phyloP scores from a whole-genome alignment of 2,888 invertebrate species.

The Meta bourneti region DNA sequence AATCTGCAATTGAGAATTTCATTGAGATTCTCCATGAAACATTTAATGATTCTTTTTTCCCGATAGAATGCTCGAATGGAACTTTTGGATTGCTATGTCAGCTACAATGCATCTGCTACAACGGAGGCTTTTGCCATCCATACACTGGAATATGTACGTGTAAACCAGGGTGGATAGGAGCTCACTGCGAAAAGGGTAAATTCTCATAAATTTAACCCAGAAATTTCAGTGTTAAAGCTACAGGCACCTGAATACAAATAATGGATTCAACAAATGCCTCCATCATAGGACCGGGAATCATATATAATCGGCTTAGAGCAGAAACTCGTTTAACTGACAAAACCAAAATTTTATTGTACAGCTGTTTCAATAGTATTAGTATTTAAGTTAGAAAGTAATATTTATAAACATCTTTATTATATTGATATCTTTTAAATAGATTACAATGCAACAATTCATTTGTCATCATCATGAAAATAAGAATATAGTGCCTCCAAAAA shows the following conservation, averaged over 20 bases:
- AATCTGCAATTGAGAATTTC: not conserved
- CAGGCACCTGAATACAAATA: not conserved
- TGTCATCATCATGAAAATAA: no score
- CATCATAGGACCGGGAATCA: not conserved
- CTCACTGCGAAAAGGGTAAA: slow-evolving; percentile 26
- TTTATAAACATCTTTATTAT: no score
- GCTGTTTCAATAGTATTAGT: no score
- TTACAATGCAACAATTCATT: no score
- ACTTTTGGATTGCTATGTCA: slow-evolving; percentile 84
- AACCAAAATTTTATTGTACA: no score
- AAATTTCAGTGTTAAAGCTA: not conserved
- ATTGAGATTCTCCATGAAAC: no score
- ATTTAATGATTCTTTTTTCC: not conserved
- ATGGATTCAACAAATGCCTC: not conserved
- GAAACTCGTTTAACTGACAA: not conserved
- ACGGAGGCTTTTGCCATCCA: slow-evolving; percentile 90
- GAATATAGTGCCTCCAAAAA: no score
- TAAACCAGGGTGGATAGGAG: slow-evolving; percentile 85
- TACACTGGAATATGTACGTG: slow-evolving; percentile 83
- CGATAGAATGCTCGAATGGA: slow-evolving; percentile 78
- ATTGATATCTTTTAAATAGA: no score
- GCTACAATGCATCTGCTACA: slow-evolving; percentile 92
- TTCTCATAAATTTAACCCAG: not conserved
- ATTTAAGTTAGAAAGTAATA: no score
- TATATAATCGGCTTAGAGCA: not conserved